A percentile compares a stretch with the other conserved stretches of the same genome.
Conservation (phyloP, 1,140 invertebrate species). For the Mercenaria mercenaria region DNA sequence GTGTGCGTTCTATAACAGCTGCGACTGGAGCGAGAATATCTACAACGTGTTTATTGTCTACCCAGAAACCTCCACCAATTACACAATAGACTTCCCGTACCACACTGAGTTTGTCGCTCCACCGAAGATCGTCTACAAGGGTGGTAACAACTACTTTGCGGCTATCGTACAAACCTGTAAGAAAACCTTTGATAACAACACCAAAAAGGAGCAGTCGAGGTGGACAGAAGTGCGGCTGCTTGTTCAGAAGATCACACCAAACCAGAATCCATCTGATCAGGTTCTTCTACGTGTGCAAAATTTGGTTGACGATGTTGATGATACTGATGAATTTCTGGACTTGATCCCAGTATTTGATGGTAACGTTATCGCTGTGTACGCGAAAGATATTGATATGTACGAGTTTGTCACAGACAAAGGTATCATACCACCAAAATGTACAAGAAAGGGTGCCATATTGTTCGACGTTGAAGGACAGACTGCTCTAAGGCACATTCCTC, state of each 20-base stretch:
- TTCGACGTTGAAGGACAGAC: slow-evolving; percentile 73
- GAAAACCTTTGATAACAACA: slow-evolving; percentile 44
- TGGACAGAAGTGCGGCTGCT: slow-evolving; percentile 63
- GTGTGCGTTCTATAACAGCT: slow-evolving; percentile 67
- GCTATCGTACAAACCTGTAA: slow-evolving; percentile 71
- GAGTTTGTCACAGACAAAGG: slow-evolving; percentile 71
- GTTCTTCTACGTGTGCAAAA: slow-evolving; percentile 68
- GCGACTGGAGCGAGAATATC: slow-evolving; percentile 76
- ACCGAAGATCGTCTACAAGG: slow-evolving; percentile 56
- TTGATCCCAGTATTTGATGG: slow-evolving; percentile 60
- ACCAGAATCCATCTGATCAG: slow-evolving; percentile 47
- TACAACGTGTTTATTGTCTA: slow-evolving; percentile 72
- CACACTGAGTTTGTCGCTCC: slow-evolving; percentile 75
- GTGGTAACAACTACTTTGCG: slow-evolving; percentile 61
- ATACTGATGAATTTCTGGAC: slow-evolving; percentile 75
- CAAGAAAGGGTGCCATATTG: slow-evolving; percentile 77
- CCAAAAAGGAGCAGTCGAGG: slow-evolving; percentile 59
- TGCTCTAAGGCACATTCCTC: slow-evolving; percentile 73
- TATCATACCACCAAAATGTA: slow-evolving; percentile 64
- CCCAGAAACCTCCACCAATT: slow-evolving; percentile 56
- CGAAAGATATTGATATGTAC: slow-evolving; percentile 68
- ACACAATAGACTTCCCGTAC: slow-evolving; percentile 70
- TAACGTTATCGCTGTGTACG: slow-evolving; percentile 77
- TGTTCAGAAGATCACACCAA: slow-evolving; percentile 34
- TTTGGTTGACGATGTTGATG: slow-evolving; percentile 65